A percentile compares a stretch with the other conserved stretches of the same genome.
These are phyloP conservation scores for Physeter macrocephalus DNA, from an alignment of 2,113 vertebrate genomes.

Conservation along the genomic window DNA sequence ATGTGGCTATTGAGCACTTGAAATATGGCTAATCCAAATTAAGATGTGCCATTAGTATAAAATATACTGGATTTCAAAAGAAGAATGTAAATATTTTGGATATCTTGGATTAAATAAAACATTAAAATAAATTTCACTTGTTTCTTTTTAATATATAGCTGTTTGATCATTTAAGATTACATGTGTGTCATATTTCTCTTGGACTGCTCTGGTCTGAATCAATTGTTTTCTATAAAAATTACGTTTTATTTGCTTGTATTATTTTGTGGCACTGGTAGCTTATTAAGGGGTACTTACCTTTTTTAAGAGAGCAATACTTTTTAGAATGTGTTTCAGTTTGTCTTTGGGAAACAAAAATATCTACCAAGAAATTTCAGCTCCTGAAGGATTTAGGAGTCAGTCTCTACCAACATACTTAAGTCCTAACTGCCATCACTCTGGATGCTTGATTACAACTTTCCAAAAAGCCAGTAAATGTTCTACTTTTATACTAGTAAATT, in stretches of 20 bases:
- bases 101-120: conserved; percentile 8
- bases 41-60: background rate
- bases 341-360: background rate
- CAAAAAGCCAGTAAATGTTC: background rate
- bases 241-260: background rate
- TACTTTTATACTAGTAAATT: background rate
- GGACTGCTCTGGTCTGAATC: background rate
- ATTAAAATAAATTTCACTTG: background rate
- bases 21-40: background rate
- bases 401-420: background rate
- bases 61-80: background rate
- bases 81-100: background rate
- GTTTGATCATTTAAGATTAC: background rate
- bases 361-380: background rate
- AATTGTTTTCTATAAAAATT: background rate
- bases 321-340: background rate
- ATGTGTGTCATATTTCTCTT: background rate
- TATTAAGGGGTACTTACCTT: background rate
- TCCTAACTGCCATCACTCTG: background rate
- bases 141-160: conserved; percentile 2
- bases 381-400: background rate
- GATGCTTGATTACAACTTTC: background rate
- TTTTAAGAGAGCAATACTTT: background rate
- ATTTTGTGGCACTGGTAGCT: background rate
- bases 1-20: background rate